phyloP scores from a whole-genome alignment of 2,888 invertebrate genomes.

The Tethea ocularis region DNA sequence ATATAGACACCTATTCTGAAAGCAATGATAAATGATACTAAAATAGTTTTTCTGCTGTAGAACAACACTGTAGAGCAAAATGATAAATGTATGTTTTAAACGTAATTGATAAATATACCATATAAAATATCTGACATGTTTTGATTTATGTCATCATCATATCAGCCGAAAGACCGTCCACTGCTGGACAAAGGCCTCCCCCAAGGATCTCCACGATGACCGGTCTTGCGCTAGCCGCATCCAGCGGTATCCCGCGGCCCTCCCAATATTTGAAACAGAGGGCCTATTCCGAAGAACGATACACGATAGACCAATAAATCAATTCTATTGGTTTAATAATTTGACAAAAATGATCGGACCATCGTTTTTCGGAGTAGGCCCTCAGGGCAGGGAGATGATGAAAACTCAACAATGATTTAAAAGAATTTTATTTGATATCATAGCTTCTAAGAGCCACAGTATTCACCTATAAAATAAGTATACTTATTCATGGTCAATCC shows the following conservation, averaged over 20 bases:
- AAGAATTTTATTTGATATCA: constrained; percentile 50
- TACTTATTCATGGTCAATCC: constrained; percentile 38
- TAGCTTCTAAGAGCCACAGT: constrained; percentile 28
- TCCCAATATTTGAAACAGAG: too few relatives aligned
- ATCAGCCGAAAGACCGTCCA: too few relatives aligned
- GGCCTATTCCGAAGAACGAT: too few relatives aligned
- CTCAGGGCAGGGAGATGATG: too few relatives aligned
- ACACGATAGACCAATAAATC: too few relatives aligned
- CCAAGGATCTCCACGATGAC: too few relatives aligned
- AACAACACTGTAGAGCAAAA: constrained; percentile 70
- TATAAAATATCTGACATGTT: constrained; percentile 30
- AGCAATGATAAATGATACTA: constrained; percentile 53
- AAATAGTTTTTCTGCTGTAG: constrained; percentile 67
- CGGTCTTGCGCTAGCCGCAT: too few relatives aligned
- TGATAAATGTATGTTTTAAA: constrained; percentile 70
- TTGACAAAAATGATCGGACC: too few relatives aligned
- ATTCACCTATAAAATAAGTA: constrained; percentile 24
- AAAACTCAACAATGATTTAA: constrained; percentile 43
- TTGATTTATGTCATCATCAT: constrained; percentile 3
- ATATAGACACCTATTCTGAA: constrained; percentile 21
- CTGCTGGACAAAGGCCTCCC: too few relatives aligned
- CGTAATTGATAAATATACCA: constrained; percentile 75
- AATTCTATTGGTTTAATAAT: too few relatives aligned
- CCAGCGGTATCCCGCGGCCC: too few relatives aligned
- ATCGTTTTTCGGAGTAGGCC: too few relatives aligned